Conservation (phyloP, 2,888 invertebrate genomes). For the Andrena trimmerana region DNA sequence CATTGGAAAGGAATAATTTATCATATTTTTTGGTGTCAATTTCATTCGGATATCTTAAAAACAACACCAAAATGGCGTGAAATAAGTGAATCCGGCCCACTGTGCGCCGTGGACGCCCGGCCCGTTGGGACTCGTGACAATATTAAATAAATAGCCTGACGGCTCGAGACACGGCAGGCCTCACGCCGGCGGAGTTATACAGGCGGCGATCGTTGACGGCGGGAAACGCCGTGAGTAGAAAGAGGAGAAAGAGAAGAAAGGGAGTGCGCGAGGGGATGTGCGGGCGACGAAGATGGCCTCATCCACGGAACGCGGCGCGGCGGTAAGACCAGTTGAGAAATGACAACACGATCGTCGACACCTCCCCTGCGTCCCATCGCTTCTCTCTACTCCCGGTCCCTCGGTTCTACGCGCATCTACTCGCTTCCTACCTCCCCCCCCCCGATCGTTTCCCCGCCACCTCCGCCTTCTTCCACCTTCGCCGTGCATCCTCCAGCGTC, state of each 20-base stretch:
- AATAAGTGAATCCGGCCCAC: too few relatives aligned
- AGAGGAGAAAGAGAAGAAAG: constrained; percentile 17
- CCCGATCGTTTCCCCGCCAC: constrained; percentile 8
- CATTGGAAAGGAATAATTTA: too few relatives aligned
- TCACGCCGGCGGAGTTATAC: constrained; percentile 20
- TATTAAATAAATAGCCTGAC: constrained; percentile 79
- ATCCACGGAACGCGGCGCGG: constrained; percentile 66
- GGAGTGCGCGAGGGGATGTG: constrained; percentile 21
- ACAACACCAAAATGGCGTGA: too few relatives aligned
- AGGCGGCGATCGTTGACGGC: not conserved
- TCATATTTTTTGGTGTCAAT: too few relatives aligned
- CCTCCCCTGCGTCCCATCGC: constrained; percentile 58
- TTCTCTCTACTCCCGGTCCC: constrained; percentile 15
- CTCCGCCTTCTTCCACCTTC: constrained; percentile 22
- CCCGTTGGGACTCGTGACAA: constrained; percentile 74
- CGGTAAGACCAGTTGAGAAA: constrained; percentile 76
- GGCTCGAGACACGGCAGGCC: constrained; percentile 63
- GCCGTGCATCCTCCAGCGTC: constrained; percentile 14
- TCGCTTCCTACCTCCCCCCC: constrained; percentile 25
- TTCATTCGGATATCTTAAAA: too few relatives aligned
- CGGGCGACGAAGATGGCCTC: constrained; percentile 37
- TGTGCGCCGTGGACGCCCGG: constrained; percentile 13
- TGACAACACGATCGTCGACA: constrained; percentile 80
- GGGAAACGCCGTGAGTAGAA: not conserved
- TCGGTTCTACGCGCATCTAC: not conserved